Evolutionary conservation across 1,140 invertebrate species (phyloP).

Genomic region (Paramacrobiotus metropolitanus): DNA sequence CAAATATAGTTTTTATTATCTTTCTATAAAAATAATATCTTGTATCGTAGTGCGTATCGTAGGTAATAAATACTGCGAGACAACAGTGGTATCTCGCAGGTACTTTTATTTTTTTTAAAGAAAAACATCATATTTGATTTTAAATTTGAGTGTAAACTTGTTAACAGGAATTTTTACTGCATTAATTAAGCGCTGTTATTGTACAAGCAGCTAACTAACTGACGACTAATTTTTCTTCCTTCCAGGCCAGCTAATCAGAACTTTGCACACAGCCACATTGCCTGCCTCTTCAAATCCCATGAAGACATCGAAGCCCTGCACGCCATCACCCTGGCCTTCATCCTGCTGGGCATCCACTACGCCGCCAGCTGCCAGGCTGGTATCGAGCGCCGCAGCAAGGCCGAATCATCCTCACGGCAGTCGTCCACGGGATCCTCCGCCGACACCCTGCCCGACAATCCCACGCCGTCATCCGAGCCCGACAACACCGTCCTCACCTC

Average conservation of each 20-base stretch:
- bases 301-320: neutral
- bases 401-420: neutral
- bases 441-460: neutral
- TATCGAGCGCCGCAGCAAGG: neutral
- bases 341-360: neutral
- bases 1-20: too few relatives aligned
- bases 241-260: neutral
- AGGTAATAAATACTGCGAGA: too few relatives aligned
- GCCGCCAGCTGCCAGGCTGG: neutral
- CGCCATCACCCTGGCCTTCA: neutral
- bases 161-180: neutral
- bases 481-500: neutral
- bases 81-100: too few relatives aligned
- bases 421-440: neutral
- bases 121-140: too few relatives aligned
- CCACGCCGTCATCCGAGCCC: neutral
- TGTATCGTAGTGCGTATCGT: too few relatives aligned
- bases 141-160: neutral
- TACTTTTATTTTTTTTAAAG: too few relatives aligned
- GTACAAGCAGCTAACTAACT: neutral
- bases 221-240: neutral
- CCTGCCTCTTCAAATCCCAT: neutral
- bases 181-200: neutral
- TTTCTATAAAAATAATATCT: too few relatives aligned
- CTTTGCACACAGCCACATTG: neutral